Conservation (phyloP, 2,888 invertebrate species). For the Pheosia gnoma region DNA sequence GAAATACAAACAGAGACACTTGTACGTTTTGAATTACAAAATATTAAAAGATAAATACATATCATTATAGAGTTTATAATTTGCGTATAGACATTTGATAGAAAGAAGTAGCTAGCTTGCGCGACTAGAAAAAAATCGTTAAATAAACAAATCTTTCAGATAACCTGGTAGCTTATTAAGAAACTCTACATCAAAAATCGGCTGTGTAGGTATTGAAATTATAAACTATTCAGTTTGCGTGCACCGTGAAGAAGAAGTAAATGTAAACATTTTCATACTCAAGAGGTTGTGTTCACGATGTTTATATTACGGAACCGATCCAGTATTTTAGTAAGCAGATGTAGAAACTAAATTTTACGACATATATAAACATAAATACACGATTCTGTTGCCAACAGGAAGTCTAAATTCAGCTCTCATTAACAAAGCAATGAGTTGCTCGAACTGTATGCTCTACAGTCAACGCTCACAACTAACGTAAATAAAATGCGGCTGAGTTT, state of each 20-base stretch:
- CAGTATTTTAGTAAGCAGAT: conserved; percentile 4
- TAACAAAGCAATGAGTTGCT: neutral
- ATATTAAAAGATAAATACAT: no score
- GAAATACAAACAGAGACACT: no score
- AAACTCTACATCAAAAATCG: no score
- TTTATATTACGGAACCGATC: neutral
- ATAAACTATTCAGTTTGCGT: neutral
- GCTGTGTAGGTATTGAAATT: neutral
- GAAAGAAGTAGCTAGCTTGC: no score
- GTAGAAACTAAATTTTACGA: conserved; percentile 6
- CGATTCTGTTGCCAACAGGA: conserved; percentile 23
- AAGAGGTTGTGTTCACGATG: neutral
- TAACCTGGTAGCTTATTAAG: no score
- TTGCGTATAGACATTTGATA: no score
- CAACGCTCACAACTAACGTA: neutral
- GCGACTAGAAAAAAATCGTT: no score
- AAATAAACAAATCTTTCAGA: no score
- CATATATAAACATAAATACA: conserved; percentile 11
- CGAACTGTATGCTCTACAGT: neutral
- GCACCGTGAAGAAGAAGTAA: neutral
- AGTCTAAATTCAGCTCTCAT: conserved; percentile 7
- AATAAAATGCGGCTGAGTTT: neutral
- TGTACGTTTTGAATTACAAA: no score
- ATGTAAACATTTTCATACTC: neutral
- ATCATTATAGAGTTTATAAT: no score